Percentiles rank a stretch among this genome's conserved stretches.
phyloP scores from a whole-genome alignment of 2,113 vertebrate genomes.

The Odobenus rosmarus region DNA sequence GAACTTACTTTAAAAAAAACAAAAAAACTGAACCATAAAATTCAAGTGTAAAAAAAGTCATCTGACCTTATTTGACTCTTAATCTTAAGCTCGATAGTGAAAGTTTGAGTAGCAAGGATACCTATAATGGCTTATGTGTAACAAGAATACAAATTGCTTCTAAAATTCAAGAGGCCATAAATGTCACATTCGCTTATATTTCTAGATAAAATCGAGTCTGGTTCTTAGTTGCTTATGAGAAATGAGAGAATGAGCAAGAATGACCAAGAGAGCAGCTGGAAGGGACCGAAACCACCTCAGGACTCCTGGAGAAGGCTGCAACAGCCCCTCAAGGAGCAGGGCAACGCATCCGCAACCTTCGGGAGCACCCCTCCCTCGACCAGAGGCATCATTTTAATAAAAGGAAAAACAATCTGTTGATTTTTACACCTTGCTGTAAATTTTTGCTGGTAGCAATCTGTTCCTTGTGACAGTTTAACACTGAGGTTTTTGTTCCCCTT shows the following conservation, averaged over 20 bases:
- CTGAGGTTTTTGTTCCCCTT: neutral
- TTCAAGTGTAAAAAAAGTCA: neutral
- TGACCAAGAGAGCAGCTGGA: neutral
- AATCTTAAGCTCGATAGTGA: neutral
- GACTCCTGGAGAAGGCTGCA: neutral
- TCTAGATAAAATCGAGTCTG: neutral
- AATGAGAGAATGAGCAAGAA: neutral
- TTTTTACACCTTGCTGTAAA: neutral
- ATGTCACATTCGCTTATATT: neutral
- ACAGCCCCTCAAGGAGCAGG: fast-evolving
- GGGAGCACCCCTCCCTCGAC: neutral
- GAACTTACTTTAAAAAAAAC: neutral
- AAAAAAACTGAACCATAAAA: neutral
- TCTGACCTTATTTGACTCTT: neutral
- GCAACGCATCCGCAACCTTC: neutral
- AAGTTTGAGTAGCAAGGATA: neutral
- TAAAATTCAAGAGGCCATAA: neutral
- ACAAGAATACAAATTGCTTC: neutral
- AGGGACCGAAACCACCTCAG: fast-evolving
- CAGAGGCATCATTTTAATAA: neutral
- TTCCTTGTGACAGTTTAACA: neutral
- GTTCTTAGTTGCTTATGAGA: neutral
- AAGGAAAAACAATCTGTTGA: neutral
- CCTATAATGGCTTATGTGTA: fast-evolving
- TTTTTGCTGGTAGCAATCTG: neutral